phyloP scores from a whole-genome alignment of 2,888 invertebrate species.

The Psylliodes chrysocephalus region DNA sequence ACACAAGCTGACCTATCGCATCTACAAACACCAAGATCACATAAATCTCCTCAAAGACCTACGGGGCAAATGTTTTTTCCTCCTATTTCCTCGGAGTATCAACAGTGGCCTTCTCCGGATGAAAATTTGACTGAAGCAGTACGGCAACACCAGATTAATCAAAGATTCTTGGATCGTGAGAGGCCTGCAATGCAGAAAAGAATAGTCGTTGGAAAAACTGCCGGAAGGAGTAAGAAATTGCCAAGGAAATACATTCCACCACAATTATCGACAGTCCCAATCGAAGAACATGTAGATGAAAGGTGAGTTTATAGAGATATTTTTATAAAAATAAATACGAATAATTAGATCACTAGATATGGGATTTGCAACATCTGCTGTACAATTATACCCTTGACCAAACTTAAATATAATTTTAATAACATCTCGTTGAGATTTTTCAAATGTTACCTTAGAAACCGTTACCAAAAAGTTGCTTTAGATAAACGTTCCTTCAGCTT shows the following conservation, averaged over 20 bases:
- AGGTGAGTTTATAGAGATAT: too few species aligned
- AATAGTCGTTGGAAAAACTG: slow-evolving; percentile 23
- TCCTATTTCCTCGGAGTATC: slow-evolving; percentile 22
- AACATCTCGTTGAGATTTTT: too few species aligned
- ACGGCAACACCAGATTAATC: slow-evolving; percentile 11
- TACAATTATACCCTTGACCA: too few species aligned
- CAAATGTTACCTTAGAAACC: too few species aligned
- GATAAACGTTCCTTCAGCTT: too few species aligned
- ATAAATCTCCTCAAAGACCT: background rate
- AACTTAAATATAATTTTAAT: too few species aligned
- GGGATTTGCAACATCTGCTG: too few species aligned
- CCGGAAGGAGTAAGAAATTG: background rate
- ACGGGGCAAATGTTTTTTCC: slow-evolving; percentile 33
- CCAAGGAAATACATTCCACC: background rate
- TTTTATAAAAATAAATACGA: too few species aligned
- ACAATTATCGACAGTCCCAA: background rate
- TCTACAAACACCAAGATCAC: too few species aligned
- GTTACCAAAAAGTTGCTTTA: too few species aligned
- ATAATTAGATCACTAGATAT: too few species aligned
- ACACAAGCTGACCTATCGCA: too few species aligned
- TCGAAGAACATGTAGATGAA: background rate
- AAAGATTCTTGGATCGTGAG: slow-evolving; percentile 13
- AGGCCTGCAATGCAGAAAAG: slow-evolving; percentile 10
- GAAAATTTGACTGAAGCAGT: slow-evolving; percentile 8
- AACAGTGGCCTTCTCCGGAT: slow-evolving; percentile 18